Base-by-base conservation (phyloP, 2,113 vertebrate species). In the Oncorhynchus keta region DNA sequence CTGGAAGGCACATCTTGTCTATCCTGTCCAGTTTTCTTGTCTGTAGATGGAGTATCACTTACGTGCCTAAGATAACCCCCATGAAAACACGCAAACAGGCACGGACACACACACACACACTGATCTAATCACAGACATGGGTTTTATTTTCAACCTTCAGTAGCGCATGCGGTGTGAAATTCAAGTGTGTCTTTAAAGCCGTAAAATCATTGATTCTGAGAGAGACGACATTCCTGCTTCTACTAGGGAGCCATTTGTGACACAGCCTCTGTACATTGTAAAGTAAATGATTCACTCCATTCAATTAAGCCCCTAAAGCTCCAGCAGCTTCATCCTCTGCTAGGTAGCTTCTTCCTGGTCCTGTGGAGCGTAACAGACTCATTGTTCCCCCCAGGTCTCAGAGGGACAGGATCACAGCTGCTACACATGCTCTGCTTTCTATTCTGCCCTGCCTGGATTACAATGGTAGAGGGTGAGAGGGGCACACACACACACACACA, bases 81-180 rank as follows among this genome's bases (percentile, higher is more conserved):
- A 5, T 45, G 24, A 12, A 62, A 20, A 73, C 18, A 64, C 18
- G 9, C 28, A 22, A n/a, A 61, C 71, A 57, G 20, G 55, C 28
- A 59, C 14, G 30, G 48, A 72, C 71, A 22, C 71, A 73, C 30
- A 61, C 72, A 73, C 55, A 62, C 26, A 11, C 48, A 64, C 11
- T 32, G 55, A 72, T 51, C 30, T 13, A 72, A 26, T 11, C 71
- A 32, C 57, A n/a, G 14, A 70, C 30, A 32, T 16, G 20, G 51
- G 68, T 66, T 16, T 14, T 51, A 18, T 68, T 77, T 32, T 73
- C 35, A 49, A 49, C 48, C 24, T 13, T 28, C 55, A 26, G 24
- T 26, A 68, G 26, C 73, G 74, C 71, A 70, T 55, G 65, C 24
- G 55, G 73, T 75, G 70, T 76, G 77, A 82, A 73, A 76, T 70